Base-by-base conservation (phyloP, 2,113 vertebrate species). In the Burhinus bistriatus region DNA sequence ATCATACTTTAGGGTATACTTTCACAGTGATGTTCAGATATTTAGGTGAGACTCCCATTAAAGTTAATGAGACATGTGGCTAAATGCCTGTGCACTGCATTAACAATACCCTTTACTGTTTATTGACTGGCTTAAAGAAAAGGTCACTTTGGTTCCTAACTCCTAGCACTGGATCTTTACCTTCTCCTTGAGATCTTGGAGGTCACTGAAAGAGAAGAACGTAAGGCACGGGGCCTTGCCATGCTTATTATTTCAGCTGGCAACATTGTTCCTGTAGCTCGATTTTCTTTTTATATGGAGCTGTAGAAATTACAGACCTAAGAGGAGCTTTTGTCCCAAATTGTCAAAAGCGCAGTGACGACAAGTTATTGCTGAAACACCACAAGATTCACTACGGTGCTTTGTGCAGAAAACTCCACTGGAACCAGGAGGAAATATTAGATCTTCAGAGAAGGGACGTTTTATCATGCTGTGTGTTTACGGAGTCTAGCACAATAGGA, bases 41-140 rank as follows among this genome's bases (percentile, higher is more conserved):
- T 93, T 95, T 78, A 97, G 95, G 91, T 95, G 95, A 97, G 89
- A 44, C 23, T 86, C n/a, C 93, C 91, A 95, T 95, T 97, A 95
- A 96, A 97, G 92, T 97, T 97, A 97, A 97, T 96, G 95, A 97
- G 95, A 96, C 82, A 51, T 92, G 93, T 92, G 91, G 88, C 90
- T 96, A 96, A 97, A 96, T 93, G 95, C 72, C 92, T 92, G 66
- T 85, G 86, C 92, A 25, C 87, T 58, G 91, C 52, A 59, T 83
- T 94, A 94, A 77, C 69, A 93, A 76, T 87, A 79, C 82, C 71
- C 89, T 97, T 97, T 88, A 38, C 38, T 95, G 87, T 89, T 96
- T 86, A 93, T 97, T 76, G 76, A 86, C 96, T 95, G 88, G 59
- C 84, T 84, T 42, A 77, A 65, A 95, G 89, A 52, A 94, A 96